Evolutionary conservation across 2,888 invertebrate species (phyloP).

Genomic region (Eupelmus urozonus): DNA sequence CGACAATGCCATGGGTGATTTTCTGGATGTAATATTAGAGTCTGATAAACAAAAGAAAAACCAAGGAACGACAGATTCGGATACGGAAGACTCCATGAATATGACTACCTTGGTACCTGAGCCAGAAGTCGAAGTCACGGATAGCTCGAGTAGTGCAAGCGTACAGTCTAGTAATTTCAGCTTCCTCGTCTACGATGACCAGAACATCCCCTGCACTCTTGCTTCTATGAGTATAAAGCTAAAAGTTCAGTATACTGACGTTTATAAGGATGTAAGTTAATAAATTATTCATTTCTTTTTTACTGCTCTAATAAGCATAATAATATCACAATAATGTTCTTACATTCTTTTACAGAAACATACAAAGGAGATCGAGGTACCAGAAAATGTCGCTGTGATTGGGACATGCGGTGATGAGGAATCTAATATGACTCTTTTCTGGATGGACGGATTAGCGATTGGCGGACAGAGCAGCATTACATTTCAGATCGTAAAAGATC

Average conservation of each 20-base stretch:
- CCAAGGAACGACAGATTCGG: not conserved
- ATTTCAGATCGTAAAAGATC: not conserved
- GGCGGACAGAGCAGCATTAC: not conserved
- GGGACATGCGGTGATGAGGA: constrained; percentile 18
- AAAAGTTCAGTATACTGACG: not conserved
- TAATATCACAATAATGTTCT: not conserved
- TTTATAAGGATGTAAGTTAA: not conserved
- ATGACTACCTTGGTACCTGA: too few relatives aligned
- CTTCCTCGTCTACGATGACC: not conserved
- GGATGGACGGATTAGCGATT: not conserved
- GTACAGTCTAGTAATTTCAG: not conserved
- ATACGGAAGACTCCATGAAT: too few relatives aligned
- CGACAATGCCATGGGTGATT: too few relatives aligned
- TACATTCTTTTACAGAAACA: too few relatives aligned
- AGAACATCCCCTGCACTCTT: not conserved
- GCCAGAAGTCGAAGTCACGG: too few relatives aligned
- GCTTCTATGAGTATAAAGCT: not conserved
- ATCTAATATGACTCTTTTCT: constrained; percentile 15
- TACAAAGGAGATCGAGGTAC: constrained; percentile 3
- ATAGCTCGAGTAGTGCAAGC: too few relatives aligned
- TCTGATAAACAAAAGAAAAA: too few relatives aligned
- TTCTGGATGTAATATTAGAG: too few relatives aligned
- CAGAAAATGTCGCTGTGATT: not conserved
- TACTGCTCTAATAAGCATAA: not conserved
- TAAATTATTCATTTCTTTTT: not conserved